A percentile compares a stretch with the other conserved stretches of the same genome.
These are phyloP conservation scores for Argentina silus DNA, from an alignment of 2,797 vertebrate genomes.

Conservation along the genomic window DNA sequence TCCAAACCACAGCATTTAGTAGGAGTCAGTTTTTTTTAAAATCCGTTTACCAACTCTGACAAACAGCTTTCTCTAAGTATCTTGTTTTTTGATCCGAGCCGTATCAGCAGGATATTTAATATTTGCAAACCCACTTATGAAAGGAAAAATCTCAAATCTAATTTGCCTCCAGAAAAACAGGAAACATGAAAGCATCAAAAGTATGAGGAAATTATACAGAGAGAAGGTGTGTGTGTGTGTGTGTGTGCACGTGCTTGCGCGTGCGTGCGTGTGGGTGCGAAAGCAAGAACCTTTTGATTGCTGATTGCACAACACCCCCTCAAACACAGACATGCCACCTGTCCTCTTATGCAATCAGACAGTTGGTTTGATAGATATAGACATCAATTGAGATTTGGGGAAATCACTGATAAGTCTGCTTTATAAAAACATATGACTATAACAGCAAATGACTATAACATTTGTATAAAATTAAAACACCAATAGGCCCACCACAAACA, in stretches of 20 bases:
- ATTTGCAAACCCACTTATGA: no score
- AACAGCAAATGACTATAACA: neutral
- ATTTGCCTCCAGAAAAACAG: no score
- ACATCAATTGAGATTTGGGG: slow-evolving; percentile 25
- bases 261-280: slow-evolving; percentile 40
- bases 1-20: neutral
- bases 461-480: neutral
- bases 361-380: slow-evolving; percentile 71
- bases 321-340: slow-evolving; percentile 68
- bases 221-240: slow-evolving; percentile 6
- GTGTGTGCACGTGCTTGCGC: neutral
- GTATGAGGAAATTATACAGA: neutral
- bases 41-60: no score
- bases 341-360: slow-evolving; percentile 74
- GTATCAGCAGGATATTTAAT: no score
- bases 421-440: neutral
- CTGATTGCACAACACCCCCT: slow-evolving; percentile 43
- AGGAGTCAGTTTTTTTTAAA: no score
- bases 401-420: slow-evolving; percentile 28
- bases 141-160: no score
- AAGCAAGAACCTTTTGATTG: slow-evolving; percentile 17
- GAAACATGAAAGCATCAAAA: no score
- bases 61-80: no score
- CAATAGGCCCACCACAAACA: slow-evolving; percentile 35
- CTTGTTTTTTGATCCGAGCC: no score